Evolutionary conservation across 2,797 vertebrate species (phyloP).

Genomic region (Anguilla obscura): DNA sequence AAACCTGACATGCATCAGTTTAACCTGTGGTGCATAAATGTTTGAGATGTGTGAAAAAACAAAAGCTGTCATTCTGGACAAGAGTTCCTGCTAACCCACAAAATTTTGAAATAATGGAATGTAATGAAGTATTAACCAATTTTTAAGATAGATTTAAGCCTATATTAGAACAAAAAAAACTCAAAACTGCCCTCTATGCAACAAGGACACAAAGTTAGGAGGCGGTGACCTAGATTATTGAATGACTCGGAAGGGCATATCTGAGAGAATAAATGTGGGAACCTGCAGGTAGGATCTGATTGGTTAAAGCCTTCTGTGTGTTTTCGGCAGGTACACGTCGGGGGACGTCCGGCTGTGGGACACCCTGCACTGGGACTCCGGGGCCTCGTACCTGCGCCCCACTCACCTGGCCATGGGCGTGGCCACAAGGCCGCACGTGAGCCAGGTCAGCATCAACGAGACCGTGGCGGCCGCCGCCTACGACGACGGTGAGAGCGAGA

Average conservation of each 20-base stretch:
- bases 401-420: conserved; percentile 64
- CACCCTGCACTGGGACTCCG: conserved; percentile 86
- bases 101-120: neutral
- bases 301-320: neutral
- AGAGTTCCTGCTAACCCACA: neutral
- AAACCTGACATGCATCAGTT: neutral
- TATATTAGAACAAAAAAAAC: too few relatives aligned
- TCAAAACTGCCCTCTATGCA: too few relatives aligned
- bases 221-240: neutral
- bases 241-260: neutral
- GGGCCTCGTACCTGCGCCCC: conserved; percentile 78
- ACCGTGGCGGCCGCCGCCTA: conserved; percentile 86
- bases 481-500: conserved; percentile 80
- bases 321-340: conserved; percentile 82
- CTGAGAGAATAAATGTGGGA: neutral
- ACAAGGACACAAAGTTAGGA: too few relatives aligned
- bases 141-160: neutral
- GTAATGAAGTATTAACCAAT: neutral
- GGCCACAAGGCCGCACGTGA: conserved; percentile 75
- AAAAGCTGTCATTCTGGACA: neutral
- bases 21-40: neutral
- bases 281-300: neutral
- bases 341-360: conserved; percentile 95
- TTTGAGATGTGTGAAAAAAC: too few relatives aligned
- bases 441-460: conserved; percentile 84